phyloP scores from a whole-genome alignment of 1,140 invertebrate genomes.

The Lepidostoma basale region DNA sequence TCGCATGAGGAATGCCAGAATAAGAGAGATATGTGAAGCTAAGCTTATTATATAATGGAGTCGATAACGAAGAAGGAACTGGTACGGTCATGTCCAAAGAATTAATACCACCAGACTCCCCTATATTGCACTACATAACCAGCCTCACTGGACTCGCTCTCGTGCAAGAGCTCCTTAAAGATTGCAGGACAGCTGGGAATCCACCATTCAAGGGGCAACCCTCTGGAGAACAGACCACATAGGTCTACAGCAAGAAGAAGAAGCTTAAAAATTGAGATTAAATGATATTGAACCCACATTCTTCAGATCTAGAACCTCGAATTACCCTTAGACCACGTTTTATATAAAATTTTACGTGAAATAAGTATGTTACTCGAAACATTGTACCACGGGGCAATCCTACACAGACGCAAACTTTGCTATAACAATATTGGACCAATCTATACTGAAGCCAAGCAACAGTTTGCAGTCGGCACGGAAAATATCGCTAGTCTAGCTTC shows the following conservation, averaged over 20 bases:
- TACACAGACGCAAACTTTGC: conserved; percentile 5
- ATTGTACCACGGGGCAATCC: background rate
- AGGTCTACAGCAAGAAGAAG: background rate
- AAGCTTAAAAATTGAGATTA: background rate
- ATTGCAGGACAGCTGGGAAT: too few species aligned
- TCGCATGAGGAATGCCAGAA: too few species aligned
- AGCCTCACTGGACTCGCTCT: too few species aligned
- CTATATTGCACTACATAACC: too few species aligned
- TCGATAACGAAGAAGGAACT: too few species aligned
- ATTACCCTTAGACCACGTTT: background rate
- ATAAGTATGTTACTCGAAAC: background rate
- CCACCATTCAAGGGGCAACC: background rate
- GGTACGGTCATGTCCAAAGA: too few species aligned
- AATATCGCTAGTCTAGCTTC: conserved; percentile 15
- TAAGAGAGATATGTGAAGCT: too few species aligned
- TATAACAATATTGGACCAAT: conserved; percentile 40
- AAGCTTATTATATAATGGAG: too few species aligned
- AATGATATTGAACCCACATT: background rate
- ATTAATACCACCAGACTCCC: too few species aligned
- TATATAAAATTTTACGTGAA: background rate
- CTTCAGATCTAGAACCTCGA: background rate
- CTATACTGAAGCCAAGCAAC: conserved; percentile 37
- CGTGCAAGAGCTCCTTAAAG: too few species aligned
- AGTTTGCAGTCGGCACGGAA: conserved; percentile 37
- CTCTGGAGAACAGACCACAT: too few species aligned